phyloP scores from a whole-genome alignment of 2,888 invertebrate species.

The Ypsolopha sequella region DNA sequence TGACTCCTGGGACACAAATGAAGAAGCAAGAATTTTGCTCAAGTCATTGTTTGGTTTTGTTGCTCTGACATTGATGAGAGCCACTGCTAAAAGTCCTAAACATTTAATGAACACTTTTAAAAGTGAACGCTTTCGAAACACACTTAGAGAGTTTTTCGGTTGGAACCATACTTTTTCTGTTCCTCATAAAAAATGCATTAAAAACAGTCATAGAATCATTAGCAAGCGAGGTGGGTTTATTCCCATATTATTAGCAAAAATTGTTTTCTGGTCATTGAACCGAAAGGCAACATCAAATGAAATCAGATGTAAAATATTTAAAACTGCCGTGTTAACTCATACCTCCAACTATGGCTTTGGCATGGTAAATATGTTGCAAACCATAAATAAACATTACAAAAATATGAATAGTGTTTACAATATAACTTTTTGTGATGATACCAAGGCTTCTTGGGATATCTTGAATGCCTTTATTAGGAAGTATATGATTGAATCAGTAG shows the following conservation, averaged over 20 bases:
- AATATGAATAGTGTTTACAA: not conserved
- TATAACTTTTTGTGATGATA: not conserved
- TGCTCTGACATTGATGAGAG: slow-evolving; percentile 14
- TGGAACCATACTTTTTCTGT: not conserved
- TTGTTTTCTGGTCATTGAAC: slow-evolving; percentile 13
- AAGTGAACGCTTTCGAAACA: not conserved
- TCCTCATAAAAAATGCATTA: slow-evolving; percentile 9
- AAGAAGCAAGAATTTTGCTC: slow-evolving; percentile 8
- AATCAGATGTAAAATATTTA: not conserved
- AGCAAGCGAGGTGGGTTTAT: slow-evolving; percentile 7
- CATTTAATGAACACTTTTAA: slow-evolving; percentile 9
- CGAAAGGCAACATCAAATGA: not conserved
- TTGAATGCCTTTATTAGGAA: not conserved
- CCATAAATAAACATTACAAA: not conserved
- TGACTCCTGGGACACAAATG: slow-evolving; percentile 11
- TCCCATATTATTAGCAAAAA: slow-evolving; percentile 16
- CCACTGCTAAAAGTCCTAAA: slow-evolving; percentile 12
- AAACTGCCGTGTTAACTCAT: slow-evolving; percentile 12
- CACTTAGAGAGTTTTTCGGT: not conserved
- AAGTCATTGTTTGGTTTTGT: slow-evolving; percentile 16
- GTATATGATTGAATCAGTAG: not conserved
- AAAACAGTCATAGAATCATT: slow-evolving; percentile 12
- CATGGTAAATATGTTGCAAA: slow-evolving; percentile 5
- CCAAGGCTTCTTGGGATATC: not conserved
- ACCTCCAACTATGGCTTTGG: slow-evolving; percentile 14